phyloP scores from a whole-genome alignment of 2,888 invertebrate species.

The Frankliniella fusca region DNA sequence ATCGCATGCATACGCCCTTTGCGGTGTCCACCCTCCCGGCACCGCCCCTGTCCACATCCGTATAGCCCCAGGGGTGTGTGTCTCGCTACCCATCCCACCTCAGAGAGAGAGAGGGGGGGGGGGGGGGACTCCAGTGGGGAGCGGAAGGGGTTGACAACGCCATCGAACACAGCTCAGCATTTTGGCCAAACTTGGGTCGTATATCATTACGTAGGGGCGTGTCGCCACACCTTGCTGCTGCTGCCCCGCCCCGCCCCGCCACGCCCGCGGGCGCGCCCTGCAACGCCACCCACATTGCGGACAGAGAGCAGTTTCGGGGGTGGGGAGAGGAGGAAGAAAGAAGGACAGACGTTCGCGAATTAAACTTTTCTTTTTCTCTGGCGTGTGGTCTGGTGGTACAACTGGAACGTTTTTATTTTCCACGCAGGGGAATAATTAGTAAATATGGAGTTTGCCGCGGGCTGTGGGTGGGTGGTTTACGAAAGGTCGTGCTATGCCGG shows the following conservation, averaged over 20 bases:
- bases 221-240: slow-evolving; percentile 13
- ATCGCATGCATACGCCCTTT: slow-evolving; percentile 3
- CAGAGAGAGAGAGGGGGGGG: background rate
- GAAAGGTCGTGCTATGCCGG: too few relatives aligned
- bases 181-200: slow-evolving; percentile 20
- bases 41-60: background rate
- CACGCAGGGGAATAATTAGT: too few relatives aligned
- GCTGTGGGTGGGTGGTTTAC: too few relatives aligned
- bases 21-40: background rate
- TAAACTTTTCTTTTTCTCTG: background rate
- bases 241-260: background rate
- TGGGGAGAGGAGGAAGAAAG: too few relatives aligned
- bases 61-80: background rate
- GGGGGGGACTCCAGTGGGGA: background rate
- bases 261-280: slow-evolving; percentile 6
- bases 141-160: background rate
- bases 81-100: too few relatives aligned
- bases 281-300: slow-evolving; percentile 13
- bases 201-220: slow-evolving; percentile 13
- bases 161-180: slow-evolving; percentile 24
- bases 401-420: too few relatives aligned
- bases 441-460: too few relatives aligned
- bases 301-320: too few relatives aligned
- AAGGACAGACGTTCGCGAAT: background rate
- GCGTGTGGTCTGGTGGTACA: background rate